Percentiles rank a stretch among this genome's conserved stretches.
phyloP scores from a whole-genome alignment of 2,888 invertebrate species.

The Coecobrya sp. region DNA sequence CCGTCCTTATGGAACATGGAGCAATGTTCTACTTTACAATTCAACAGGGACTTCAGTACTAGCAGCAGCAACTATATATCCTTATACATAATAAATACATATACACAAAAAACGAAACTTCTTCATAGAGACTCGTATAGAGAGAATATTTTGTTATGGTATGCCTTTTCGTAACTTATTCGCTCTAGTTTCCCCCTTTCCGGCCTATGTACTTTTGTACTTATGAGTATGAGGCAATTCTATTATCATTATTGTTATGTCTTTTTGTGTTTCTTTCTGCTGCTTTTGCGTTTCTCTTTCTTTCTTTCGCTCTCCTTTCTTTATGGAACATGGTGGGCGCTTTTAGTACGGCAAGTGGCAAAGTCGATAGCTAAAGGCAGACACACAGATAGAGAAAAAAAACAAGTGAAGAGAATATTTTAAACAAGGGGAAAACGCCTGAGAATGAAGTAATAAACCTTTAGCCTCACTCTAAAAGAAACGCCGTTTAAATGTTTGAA shows the following conservation, averaged over 20 bases:
- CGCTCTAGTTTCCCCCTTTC: slow-evolving; percentile 63
- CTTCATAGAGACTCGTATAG: slow-evolving; percentile 20
- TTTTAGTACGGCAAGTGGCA: slow-evolving; percentile 30
- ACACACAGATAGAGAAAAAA: too few relatives aligned
- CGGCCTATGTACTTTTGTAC: slow-evolving; percentile 68
- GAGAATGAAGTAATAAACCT: slow-evolving; percentile 81
- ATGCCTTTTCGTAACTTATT: slow-evolving; percentile 66
- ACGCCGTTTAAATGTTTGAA: slow-evolving; percentile 72
- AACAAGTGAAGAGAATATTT: slow-evolving; percentile 63
- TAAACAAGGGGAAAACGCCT: slow-evolving; percentile 55
- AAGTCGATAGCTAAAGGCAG: slow-evolving; percentile 10
- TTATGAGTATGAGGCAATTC: slow-evolving; percentile 71
- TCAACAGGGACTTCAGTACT: slow-evolving; percentile 78
- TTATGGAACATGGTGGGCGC: slow-evolving; percentile 14
- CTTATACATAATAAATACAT: slow-evolving; percentile 13
- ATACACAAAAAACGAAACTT: slow-evolving; percentile 37
- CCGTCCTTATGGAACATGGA: slow-evolving; percentile 38
- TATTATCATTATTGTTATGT: slow-evolving; percentile 80
- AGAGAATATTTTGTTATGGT: slow-evolving; percentile 66
- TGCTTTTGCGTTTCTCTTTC: slow-evolving; percentile 11
- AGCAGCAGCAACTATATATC: neutral
- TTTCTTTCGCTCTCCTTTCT: neutral
- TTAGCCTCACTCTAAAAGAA: slow-evolving; percentile 75
- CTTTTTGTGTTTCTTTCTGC: slow-evolving; percentile 66
- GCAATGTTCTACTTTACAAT: slow-evolving; percentile 74